Base-by-base conservation (phyloP, 2,113 vertebrate genomes). In the Pteruthius melanotis region DNA sequence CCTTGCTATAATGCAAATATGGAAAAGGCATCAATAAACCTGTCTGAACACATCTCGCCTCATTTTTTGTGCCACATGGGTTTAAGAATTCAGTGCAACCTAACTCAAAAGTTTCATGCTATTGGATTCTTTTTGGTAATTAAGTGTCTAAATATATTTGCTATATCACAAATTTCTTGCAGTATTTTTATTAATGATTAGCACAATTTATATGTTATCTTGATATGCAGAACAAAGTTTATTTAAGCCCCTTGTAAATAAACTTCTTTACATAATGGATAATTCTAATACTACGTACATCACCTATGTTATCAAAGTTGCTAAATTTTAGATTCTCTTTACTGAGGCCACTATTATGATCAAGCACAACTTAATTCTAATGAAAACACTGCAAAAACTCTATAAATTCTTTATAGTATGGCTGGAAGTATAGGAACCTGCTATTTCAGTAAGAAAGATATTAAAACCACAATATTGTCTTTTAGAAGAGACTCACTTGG, bases 401-500 rank as follows among this genome's bases (percentile, higher is more conserved):
- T 17, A 90, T 26, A 75, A 83, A 56, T 31, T 85, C 57, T 70
- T 89, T 8, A 30, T 13, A 87, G 42, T 24, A 86, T 0, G 47
- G 7, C 30, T 69, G 13, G 11, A 93, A 91, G 18, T 30, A 64
- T 14, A 69, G 23, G 26, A 69, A 70, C 13, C 50, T 66, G 30
- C 26, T 33, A 54, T 70, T 74, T 42, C 60, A 76, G 14, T 49
- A 75, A 37, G 20, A 83, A 17, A 79, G 26, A 27, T 17, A 37
- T 21, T 19, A 89, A 17, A 80, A 83, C 11, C 31, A 83, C 0
- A 0, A 6, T 4, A 49, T 9, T 37, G 20, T 26, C 54, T 80
- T 88, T 91, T 37, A 89, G n/a, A 86, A 96, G 69, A 63, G 47
- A 97, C 96, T 97, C 86, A 97, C 97, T 94, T 87, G 81, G 44